Conservation (phyloP, 2,113 vertebrate genomes). For the Anarhynchus alexandrinus region DNA sequence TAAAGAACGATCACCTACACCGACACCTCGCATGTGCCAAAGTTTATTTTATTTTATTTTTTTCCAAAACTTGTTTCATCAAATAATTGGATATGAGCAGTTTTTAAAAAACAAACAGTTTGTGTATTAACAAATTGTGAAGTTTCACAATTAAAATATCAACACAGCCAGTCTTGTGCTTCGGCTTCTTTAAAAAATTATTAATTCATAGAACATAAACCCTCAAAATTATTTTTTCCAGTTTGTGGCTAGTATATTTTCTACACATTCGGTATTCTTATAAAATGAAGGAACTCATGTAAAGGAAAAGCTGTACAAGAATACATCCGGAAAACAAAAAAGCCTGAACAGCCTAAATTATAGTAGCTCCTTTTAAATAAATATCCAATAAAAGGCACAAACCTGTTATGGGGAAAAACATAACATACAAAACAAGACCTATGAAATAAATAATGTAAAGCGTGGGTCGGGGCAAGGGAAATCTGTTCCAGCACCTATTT, state of each 20-base stretch:
- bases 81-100: slow-evolving; percentile 45
- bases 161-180: slow-evolving; percentile 39
- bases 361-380: slow-evolving; percentile 56
- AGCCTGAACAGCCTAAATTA: neutral
- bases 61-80: slow-evolving; percentile 61
- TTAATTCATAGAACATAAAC: neutral
- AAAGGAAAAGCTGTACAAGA: slow-evolving; percentile 45
- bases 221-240: neutral
- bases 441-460: slow-evolving; percentile 51
- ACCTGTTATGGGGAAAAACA: slow-evolving; percentile 30
- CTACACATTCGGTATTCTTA: slow-evolving; percentile 12
- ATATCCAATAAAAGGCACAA: slow-evolving; percentile 66
- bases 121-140: slow-evolving; percentile 20
- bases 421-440: slow-evolving; percentile 32
- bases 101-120: slow-evolving; percentile 32
- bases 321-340: slow-evolving; percentile 13
- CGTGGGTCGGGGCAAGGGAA: neutral
- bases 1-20: neutral
- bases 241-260: neutral
- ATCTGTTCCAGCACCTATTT: slow-evolving; percentile 53
- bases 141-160: slow-evolving; percentile 33
- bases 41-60: slow-evolving; percentile 65
- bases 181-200: slow-evolving; percentile 42
- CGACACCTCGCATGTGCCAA: neutral
- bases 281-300: slow-evolving; percentile 19